These are phyloP conservation scores for Lateolabrax maculatus DNA, from an alignment of 2,797 vertebrate species.

Conservation along the genomic window DNA sequence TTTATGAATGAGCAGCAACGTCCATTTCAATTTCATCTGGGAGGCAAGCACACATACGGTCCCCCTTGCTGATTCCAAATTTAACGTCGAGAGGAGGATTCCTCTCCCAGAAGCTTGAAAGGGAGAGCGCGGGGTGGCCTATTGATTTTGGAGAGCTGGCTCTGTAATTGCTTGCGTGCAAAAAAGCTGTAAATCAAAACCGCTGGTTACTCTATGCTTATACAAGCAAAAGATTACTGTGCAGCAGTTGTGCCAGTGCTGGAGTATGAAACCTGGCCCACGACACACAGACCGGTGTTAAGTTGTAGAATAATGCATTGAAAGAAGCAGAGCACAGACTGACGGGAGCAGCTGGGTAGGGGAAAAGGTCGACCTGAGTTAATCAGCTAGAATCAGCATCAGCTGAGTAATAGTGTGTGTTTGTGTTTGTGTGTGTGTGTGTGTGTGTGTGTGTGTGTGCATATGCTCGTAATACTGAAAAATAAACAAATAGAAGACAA, in stretches of 20 bases:
- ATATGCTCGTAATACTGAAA: slow-evolving; percentile 21
- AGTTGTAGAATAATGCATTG: slow-evolving; percentile 60
- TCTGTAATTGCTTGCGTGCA: slow-evolving; percentile 67
- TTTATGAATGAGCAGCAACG: slow-evolving; percentile 79
- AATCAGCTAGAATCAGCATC: slow-evolving; percentile 83
- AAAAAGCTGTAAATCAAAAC: slow-evolving; percentile 76
- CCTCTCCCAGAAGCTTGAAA: slow-evolving; percentile 35
- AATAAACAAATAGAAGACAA: slow-evolving; percentile 56
- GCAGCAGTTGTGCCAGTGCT: slow-evolving; percentile 58
- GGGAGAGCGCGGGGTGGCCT: slow-evolving; percentile 43
- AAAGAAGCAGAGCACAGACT: slow-evolving; percentile 48
- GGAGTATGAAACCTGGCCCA: slow-evolving; percentile 64
- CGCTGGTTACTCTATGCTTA: slow-evolving; percentile 75
- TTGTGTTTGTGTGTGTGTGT: slow-evolving; percentile 30
- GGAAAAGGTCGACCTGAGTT: slow-evolving; percentile 82
- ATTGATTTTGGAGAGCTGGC: slow-evolving; percentile 73
- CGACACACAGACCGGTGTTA: slow-evolving; percentile 48
- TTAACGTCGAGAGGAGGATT: slow-evolving; percentile 19
- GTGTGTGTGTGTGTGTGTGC: slow-evolving; percentile 6
- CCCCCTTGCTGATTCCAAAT: slow-evolving; percentile 50
- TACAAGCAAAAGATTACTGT: slow-evolving; percentile 72
- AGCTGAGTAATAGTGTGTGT: slow-evolving; percentile 51
- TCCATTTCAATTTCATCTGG: slow-evolving; percentile 66
- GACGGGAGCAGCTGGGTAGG: slow-evolving; percentile 76
- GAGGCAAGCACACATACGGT: slow-evolving; percentile 50